A percentile compares a stretch with the other conserved stretches of the same genome.
These are phyloP conservation scores for Piprites chloris DNA, from an alignment of 2,113 vertebrate species.

Conservation along the genomic window DNA sequence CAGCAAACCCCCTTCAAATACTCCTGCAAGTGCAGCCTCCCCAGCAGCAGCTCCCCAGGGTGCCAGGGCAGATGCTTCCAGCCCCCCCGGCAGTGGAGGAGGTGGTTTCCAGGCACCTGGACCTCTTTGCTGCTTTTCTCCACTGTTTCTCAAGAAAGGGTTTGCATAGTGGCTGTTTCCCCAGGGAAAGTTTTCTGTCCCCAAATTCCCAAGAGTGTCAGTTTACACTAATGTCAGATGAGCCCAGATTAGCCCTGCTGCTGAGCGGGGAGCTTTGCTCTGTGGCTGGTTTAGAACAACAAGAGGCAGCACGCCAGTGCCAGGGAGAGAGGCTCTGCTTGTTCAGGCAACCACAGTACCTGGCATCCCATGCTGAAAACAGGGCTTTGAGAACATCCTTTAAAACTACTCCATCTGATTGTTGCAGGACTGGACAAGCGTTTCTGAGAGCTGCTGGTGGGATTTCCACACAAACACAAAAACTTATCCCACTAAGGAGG, in stretches of 20 bases:
- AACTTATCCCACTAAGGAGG: neutral
- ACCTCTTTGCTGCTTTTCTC: neutral
- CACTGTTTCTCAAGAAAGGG: neutral
- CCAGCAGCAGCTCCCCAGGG: neutral
- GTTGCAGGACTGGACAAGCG: neutral
- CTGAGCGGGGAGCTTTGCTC: conserved; percentile 1
- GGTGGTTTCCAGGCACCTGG: neutral
- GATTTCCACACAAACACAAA: neutral
- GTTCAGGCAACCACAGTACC: neutral
- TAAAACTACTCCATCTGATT: neutral
- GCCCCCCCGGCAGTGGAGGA: neutral
- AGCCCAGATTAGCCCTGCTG: neutral
- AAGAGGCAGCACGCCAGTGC: neutral
- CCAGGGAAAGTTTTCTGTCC: conserved; percentile 38
- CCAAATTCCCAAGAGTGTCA: conserved; percentile 54
- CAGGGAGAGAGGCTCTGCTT: neutral
- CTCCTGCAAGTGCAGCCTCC: neutral
- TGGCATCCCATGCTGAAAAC: neutral
- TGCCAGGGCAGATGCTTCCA: neutral
- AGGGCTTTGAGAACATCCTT: neutral
- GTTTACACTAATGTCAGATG: conserved; percentile 52
- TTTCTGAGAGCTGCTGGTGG: neutral
- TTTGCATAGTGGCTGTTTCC: neutral
- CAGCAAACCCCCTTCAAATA: neutral
- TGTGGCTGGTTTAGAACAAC: conserved; percentile 11